phyloP scores from a whole-genome alignment of 2,888 invertebrate species.

The Aphodius granarius region DNA sequence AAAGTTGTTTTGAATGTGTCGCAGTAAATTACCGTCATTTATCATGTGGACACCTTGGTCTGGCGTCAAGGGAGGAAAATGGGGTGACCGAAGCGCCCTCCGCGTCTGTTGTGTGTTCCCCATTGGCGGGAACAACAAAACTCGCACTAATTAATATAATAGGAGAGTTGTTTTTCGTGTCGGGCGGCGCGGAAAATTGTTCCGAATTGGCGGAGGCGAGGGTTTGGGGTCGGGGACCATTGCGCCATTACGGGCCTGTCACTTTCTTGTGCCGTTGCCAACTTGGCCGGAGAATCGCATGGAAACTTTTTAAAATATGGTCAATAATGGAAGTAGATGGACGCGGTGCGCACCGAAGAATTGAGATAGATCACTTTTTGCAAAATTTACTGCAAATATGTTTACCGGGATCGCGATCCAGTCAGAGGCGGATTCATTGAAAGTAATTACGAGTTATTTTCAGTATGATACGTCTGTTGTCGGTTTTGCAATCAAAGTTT shows the following conservation, averaged over 20 bases:
- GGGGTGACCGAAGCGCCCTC: conserved; percentile 1
- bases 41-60: conserved; percentile 11
- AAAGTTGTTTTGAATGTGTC: not conserved
- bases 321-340: conserved; percentile 6
- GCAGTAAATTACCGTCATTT: not conserved
- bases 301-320: conserved; percentile 14
- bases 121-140: not conserved
- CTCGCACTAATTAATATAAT: conserved; percentile 9
- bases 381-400: not conserved
- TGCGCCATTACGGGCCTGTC: not conserved
- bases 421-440: not conserved
- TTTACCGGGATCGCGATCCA: not conserved
- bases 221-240: not conserved
- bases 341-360: conserved; percentile 1
- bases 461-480: not conserved
- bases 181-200: conserved; percentile 6
- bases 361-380: conserved; percentile 2
- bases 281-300: conserved; percentile 6
- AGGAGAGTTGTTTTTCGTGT: conserved; percentile 12
- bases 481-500: no score
- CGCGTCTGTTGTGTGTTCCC: not conserved
- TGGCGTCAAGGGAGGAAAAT: not conserved
- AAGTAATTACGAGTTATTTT: not conserved
- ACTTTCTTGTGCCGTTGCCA: conserved; percentile 12
- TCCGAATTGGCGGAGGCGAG: not conserved